phyloP scores from a whole-genome alignment of 2,888 invertebrate genomes.

The Nemotelus nigrinus region DNA sequence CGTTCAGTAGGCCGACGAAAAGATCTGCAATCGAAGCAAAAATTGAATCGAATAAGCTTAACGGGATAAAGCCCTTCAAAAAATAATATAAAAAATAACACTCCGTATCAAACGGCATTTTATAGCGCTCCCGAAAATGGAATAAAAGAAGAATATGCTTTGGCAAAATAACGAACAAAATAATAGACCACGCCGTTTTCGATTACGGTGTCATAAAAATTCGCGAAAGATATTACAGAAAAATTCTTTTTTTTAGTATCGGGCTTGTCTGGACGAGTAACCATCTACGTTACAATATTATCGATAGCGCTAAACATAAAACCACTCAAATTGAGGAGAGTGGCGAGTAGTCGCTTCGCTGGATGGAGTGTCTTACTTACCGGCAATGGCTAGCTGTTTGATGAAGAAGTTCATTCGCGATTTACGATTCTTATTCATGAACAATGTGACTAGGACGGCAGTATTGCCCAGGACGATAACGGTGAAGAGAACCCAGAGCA shows the following conservation, averaged over 20 bases:
- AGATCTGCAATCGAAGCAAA: slow-evolving; percentile 74
- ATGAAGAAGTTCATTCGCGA: slow-evolving; percentile 97
- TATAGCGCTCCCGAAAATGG: slow-evolving; percentile 3
- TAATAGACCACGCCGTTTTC: slow-evolving; percentile 30
- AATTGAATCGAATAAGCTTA: not conserved
- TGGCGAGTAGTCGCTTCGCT: too few species aligned
- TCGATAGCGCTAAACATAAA: too few species aligned
- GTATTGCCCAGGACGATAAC: slow-evolving; percentile 88
- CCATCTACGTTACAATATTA: not conserved
- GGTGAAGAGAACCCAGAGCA: slow-evolving; percentile 85
- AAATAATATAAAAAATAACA: slow-evolving; percentile 5
- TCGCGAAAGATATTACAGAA: slow-evolving; percentile 6
- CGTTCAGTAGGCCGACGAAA: slow-evolving; percentile 86
- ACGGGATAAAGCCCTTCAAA: not conserved
- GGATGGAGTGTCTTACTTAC: slow-evolving; percentile 66
- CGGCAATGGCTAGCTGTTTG: slow-evolving; percentile 90
- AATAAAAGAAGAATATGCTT: not conserved
- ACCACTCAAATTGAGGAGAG: too few species aligned
- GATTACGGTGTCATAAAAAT: slow-evolving; percentile 20
- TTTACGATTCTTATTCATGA: slow-evolving; percentile 84
- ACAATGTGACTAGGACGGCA: slow-evolving; percentile 85
- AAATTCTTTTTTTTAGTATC: slow-evolving; percentile 13
- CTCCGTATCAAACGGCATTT: slow-evolving; percentile 1
- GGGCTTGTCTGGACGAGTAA: not conserved
- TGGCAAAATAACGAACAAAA: not conserved